Conservation (phyloP, 1,140 invertebrate species). For the Dreissena rostriformis region DNA sequence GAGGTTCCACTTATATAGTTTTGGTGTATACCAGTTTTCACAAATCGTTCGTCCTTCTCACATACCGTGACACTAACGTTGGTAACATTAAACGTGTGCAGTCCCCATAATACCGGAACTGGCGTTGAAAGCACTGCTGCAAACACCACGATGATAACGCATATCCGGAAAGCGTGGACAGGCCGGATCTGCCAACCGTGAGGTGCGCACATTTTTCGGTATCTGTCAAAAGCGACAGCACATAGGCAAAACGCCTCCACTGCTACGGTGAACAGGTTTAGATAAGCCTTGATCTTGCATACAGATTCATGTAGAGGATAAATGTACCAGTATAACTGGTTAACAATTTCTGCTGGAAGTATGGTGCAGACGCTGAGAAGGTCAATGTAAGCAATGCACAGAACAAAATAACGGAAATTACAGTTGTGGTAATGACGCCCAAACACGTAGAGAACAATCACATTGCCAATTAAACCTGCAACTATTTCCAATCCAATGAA, state of each 20-base stretch:
- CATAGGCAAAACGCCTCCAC: constrained; percentile 57
- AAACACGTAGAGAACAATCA: constrained; percentile 65
- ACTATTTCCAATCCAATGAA: constrained; percentile 52
- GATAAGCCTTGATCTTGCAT: constrained; percentile 61
- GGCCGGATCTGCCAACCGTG: constrained; percentile 55
- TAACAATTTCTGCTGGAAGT: constrained; percentile 66
- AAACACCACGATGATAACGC: background rate
- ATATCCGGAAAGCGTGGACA: background rate
- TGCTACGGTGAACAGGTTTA: constrained; percentile 61
- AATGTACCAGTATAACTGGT: constrained; percentile 64
- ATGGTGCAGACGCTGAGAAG: constrained; percentile 57
- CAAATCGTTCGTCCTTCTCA: constrained; percentile 27
- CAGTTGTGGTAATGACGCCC: constrained; percentile 36
- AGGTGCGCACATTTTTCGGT: constrained; percentile 63
- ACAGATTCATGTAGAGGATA: constrained; percentile 45
- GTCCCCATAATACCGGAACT: constrained; percentile 22
- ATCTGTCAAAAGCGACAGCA: constrained; percentile 63
- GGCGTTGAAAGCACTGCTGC: background rate
- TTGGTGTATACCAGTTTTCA: background rate
- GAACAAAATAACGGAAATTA: constrained; percentile 62
- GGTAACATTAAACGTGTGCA: background rate
- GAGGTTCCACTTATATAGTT: background rate
- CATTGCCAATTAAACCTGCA: constrained; percentile 61
- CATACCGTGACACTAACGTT: constrained; percentile 5
- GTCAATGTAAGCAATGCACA: constrained; percentile 63